Conservation (phyloP, 1,140 invertebrate species). For the Trichomalopsis sarcophagae region DNA sequence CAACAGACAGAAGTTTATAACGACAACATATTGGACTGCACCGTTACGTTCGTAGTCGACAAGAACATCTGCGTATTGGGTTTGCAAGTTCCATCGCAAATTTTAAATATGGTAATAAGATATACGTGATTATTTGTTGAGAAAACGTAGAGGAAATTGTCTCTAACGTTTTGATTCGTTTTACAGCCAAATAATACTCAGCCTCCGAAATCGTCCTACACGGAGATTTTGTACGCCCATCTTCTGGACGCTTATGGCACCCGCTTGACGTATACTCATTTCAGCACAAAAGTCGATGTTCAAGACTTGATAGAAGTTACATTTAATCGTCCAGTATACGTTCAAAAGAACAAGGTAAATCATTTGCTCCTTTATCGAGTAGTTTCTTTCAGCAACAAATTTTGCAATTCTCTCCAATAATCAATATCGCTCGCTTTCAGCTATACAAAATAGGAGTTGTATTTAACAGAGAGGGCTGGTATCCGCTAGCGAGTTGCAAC, state of each 20-base stretch:
- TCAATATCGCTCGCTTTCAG: constrained; percentile 62
- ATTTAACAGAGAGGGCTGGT: constrained; percentile 87
- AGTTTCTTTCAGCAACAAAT: neutral
- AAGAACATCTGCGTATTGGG: constrained; percentile 85
- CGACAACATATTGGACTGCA: constrained; percentile 83
- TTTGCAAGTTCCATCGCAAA: constrained; percentile 78
- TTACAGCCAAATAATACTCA: constrained; percentile 36
- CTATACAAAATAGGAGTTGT: constrained; percentile 88
- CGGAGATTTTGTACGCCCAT: constrained; percentile 87
- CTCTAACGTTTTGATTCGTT: neutral
- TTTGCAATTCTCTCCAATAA: neutral
- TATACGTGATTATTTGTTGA: neutral
- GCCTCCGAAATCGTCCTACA: constrained; percentile 73
- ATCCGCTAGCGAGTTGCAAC: constrained; percentile 83
- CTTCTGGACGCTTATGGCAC: constrained; percentile 84
- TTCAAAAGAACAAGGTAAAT: constrained; percentile 82
- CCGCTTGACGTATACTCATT: constrained; percentile 86
- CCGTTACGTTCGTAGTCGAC: constrained; percentile 85
- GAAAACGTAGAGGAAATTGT: neutral
- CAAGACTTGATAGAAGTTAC: constrained; percentile 84
- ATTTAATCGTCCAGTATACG: constrained; percentile 85
- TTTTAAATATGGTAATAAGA: constrained; percentile 53
- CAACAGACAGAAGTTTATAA: constrained; percentile 82
- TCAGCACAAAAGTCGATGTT: constrained; percentile 80
- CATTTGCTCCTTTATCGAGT: constrained; percentile 29